A percentile compares a stretch with the other conserved stretches of the same genome.
phyloP scores from a whole-genome alignment of 1,140 invertebrate species.

The Temnothorax curvispinosus region DNA sequence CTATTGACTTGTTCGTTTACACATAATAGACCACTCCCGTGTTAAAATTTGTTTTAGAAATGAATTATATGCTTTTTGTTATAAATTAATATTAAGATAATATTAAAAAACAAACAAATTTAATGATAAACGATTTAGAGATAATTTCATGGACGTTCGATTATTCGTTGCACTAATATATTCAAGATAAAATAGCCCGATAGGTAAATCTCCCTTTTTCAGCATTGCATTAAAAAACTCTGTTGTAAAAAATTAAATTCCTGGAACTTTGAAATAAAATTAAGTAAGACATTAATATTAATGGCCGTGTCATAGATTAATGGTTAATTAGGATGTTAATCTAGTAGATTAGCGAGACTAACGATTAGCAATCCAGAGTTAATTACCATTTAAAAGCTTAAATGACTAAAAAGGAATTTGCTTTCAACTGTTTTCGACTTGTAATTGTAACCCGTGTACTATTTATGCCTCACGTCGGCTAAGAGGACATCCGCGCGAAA shows the following conservation, averaged over 20 bases:
- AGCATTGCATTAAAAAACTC: neutral
- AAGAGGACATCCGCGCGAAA: neutral
- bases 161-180: neutral
- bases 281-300: neutral
- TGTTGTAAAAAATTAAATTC: neutral
- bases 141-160: neutral
- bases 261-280: neutral
- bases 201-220: neutral
- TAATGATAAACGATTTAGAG: neutral
- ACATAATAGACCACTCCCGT: neutral
- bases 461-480: neutral
- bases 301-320: neutral
- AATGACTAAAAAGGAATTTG: neutral
- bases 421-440: neutral
- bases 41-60: neutral
- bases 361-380: neutral
- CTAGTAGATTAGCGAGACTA: neutral
- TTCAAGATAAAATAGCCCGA: neutral
- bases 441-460: neutral
- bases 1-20: neutral
- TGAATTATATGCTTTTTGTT: neutral
- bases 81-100: neutral
- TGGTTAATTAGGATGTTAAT: conserved; percentile 15
- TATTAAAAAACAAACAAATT: neutral
- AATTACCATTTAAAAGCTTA: neutral